Percentiles rank a stretch among this genome's conserved stretches.
These are phyloP conservation scores for Andinoacara biseriatus DNA, from an alignment of 2,113 vertebrate species.

Conservation along the genomic window DNA sequence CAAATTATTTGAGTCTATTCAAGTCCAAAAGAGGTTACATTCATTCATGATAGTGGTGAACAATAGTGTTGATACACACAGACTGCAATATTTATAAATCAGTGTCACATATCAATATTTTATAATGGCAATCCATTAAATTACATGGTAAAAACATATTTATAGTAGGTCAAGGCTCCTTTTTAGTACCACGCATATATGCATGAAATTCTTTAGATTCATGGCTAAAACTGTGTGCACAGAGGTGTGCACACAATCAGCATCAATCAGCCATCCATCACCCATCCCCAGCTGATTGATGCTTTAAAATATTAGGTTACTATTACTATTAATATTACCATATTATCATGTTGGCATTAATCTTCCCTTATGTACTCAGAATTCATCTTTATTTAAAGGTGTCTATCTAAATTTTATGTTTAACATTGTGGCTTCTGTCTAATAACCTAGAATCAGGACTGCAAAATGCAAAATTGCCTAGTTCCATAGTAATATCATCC, in stretches of 20 bases:
- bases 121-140: neutral
- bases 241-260: too few relatives aligned
- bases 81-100: too few relatives aligned
- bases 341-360: neutral
- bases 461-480: neutral
- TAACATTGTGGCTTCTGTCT: too few relatives aligned
- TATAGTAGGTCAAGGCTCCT: neutral
- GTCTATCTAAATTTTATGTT: too few relatives aligned
- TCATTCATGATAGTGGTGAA: too few relatives aligned
- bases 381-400: neutral
- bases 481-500: neutral
- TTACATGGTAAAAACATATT: neutral
- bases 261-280: too few relatives aligned
- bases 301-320: neutral
- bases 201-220: neutral
- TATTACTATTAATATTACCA: neutral
- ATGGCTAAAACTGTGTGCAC: too few relatives aligned
- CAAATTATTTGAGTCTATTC: neutral
- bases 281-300: too few relatives aligned
- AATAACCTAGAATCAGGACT: too few relatives aligned
- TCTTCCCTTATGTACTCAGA: neutral
- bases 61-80: too few relatives aligned
- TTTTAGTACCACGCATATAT: neutral
- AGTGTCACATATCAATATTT: neutral
- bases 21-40: too few relatives aligned